These are phyloP conservation scores for Malurus melanocephalus DNA, from an alignment of 2,113 vertebrate species.

Conservation along the genomic window DNA sequence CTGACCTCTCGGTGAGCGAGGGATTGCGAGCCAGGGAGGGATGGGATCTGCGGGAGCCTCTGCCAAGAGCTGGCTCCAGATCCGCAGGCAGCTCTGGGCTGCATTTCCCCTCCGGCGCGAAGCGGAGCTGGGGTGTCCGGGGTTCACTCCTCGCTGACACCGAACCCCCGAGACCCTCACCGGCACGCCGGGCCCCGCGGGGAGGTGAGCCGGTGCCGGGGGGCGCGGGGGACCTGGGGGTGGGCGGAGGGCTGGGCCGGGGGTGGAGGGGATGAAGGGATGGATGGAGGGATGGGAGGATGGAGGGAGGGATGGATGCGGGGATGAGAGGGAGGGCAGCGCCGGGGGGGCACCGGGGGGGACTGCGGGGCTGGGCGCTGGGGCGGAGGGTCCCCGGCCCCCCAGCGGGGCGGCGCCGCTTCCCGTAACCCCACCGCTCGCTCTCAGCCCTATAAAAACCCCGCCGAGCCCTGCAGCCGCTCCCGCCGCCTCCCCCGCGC, in stretches of 20 bases:
- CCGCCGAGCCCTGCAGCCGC: not conserved
- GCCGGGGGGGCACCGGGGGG: not conserved
- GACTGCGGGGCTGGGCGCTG: not conserved
- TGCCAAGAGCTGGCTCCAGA: conserved; percentile 53
- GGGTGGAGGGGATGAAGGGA: not conserved
- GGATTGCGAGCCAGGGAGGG: conserved; percentile 44
- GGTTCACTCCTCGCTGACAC: conserved; percentile 23
- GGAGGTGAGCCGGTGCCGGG: conserved; percentile 13
- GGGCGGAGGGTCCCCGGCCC: not conserved
- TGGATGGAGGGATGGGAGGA: not conserved
- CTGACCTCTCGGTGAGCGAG: conserved; percentile 21
- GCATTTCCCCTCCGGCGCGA: conserved; percentile 47
- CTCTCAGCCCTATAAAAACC: not conserved
- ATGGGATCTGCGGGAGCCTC: conserved; percentile 45
- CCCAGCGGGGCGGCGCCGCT: not conserved
- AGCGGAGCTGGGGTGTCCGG: conserved; percentile 38
- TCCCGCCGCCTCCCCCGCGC: not conserved
- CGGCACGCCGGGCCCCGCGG: not conserved
- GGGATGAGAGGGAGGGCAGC: not conserved
- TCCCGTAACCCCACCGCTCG: not conserved
- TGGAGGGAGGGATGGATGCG: not conserved
- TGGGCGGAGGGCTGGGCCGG: not conserved
- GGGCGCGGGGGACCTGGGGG: not conserved
- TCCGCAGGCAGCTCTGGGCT: conserved; percentile 45
- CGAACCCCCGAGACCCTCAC: not conserved